A percentile compares a stretch with the other conserved stretches of the same genome.
phyloP scores from a whole-genome alignment of 2,888 invertebrate species.

The Aporophyla nigra region DNA sequence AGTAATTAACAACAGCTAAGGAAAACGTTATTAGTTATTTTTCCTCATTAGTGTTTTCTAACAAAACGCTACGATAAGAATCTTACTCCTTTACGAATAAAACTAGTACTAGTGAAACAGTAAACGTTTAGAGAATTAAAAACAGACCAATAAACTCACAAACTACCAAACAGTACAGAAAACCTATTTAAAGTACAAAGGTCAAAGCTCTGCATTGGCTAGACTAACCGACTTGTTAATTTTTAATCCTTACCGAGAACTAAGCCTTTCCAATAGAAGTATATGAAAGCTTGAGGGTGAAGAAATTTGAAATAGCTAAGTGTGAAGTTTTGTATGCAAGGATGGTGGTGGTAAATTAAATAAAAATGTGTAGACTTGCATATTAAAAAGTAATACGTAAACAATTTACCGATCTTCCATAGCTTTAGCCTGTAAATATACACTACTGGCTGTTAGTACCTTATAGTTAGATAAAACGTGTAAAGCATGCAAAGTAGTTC shows the following conservation, averaged over 20 bases:
- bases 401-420: conserved; percentile 31
- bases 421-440: conserved; percentile 40
- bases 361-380: neutral
- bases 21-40: conserved; percentile 31
- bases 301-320: neutral
- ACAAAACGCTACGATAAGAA: conserved; percentile 31
- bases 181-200: conserved; percentile 56
- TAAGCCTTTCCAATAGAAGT: conserved; percentile 7
- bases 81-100: conserved; percentile 15
- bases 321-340: neutral
- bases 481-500: conserved; percentile 40
- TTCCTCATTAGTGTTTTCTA: conserved; percentile 46
- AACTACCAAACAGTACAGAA: conserved; percentile 22
- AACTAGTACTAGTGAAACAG: neutral
- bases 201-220: conserved; percentile 67
- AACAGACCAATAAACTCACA: conserved; percentile 8
- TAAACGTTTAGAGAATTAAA: conserved; percentile 14
- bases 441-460: conserved; percentile 14
- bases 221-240: conserved; percentile 74
- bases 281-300: neutral
- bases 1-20: conserved; percentile 18
- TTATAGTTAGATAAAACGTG: conserved; percentile 38
- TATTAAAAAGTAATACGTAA: conserved; percentile 42
- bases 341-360: neutral
- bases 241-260: conserved; percentile 66